phyloP scores from a whole-genome alignment of 2,113 vertebrate species.

The Macrotis lagotis region DNA sequence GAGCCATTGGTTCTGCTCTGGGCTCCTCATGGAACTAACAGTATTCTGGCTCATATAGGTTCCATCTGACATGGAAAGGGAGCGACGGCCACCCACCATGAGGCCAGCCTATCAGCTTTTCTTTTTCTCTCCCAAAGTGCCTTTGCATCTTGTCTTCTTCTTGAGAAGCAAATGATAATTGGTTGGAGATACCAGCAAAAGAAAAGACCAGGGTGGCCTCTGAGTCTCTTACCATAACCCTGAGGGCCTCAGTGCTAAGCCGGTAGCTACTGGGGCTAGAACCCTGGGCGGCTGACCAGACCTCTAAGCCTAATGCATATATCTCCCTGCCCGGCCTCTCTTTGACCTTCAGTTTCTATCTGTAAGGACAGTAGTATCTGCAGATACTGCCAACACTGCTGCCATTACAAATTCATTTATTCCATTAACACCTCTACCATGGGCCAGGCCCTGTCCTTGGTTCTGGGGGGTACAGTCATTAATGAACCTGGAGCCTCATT shows the following conservation, averaged over 20 bases:
- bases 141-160: neutral
- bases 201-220: neutral
- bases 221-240: neutral
- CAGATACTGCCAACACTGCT: no score
- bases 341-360: no score
- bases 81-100: neutral
- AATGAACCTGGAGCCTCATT: neutral
- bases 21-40: neutral
- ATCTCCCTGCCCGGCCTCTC: neutral
- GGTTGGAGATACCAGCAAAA: neutral
- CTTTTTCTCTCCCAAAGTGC: neutral
- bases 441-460: neutral
- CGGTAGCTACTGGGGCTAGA: neutral
- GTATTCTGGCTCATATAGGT: neutral
- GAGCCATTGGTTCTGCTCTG: neutral
- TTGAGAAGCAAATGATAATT: neutral
- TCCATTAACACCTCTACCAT: neutral
- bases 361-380: no score
- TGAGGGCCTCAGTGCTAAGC: neutral
- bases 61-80: no score
- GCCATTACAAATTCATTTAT: neutral
- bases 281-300: neutral
- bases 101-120: neutral
- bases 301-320: neutral
- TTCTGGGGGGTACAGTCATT: neutral